These are phyloP conservation scores for Helicolenus hilgendorfi DNA, from an alignment of 2,797 vertebrate species.

Conservation along the genomic window DNA sequence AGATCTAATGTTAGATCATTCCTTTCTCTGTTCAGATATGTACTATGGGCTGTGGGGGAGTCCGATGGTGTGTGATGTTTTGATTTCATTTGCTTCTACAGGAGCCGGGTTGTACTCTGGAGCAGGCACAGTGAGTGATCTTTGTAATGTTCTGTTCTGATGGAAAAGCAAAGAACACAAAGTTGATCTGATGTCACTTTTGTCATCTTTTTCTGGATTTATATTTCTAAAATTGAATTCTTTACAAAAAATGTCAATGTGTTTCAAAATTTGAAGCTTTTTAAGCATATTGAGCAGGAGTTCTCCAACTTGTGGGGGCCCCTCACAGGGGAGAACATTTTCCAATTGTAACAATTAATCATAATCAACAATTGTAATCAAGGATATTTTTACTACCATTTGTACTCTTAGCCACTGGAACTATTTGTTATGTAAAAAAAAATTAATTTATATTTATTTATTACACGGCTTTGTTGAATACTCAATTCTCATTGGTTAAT, in stretches of 20 bases:
- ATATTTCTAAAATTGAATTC: background rate
- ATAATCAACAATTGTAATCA: background rate
- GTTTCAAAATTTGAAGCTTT: background rate
- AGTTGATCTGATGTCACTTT: background rate
- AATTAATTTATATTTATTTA: background rate
- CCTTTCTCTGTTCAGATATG: background rate
- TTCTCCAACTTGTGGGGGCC: background rate
- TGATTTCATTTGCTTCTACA: slow-evolving; percentile 43
- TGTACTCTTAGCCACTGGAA: background rate
- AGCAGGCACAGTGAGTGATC: slow-evolving; percentile 54
- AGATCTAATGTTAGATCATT: slow-evolving; percentile 31
- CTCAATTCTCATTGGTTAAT: background rate
- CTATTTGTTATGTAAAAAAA: background rate
- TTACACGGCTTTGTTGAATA: background rate
- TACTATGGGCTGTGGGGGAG: background rate
- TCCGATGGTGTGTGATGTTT: slow-evolving; percentile 3
- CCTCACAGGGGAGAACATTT: background rate
- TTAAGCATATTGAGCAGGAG: too few relatives aligned
- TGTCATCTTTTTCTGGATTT: background rate
- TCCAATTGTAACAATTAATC: background rate
- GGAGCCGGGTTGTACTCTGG: slow-evolving; percentile 17
- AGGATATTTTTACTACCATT: background rate
- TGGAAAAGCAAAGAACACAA: background rate
- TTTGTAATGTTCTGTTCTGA: background rate
- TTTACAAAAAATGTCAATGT: background rate